phyloP scores from a whole-genome alignment of 2,888 invertebrate species.

The Cylloceria caligata region DNA sequence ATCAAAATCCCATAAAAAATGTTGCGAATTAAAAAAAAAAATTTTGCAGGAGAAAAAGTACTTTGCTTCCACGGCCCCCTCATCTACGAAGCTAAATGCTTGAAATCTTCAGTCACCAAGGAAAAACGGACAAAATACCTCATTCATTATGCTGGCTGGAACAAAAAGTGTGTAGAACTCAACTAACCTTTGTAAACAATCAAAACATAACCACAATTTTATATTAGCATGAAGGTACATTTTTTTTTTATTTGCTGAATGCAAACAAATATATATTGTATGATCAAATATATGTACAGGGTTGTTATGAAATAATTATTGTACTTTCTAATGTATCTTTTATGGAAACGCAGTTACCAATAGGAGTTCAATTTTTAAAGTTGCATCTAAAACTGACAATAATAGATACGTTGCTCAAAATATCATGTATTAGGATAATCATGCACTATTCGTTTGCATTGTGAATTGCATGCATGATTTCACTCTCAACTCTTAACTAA shows the following conservation, averaged over 20 bases:
- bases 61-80: constrained; percentile 98
- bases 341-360: too few species aligned
- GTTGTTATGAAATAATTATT: background rate
- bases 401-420: too few species aligned
- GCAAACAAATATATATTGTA: background rate
- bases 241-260: background rate
- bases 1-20: background rate
- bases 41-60: constrained; percentile 91
- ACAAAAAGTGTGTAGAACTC: constrained; percentile 92
- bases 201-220: constrained; percentile 40
- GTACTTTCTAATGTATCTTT: background rate
- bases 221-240: background rate
- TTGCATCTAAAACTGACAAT: too few species aligned
- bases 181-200: constrained; percentile 27
- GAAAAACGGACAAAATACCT: constrained; percentile 96
- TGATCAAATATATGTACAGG: background rate
- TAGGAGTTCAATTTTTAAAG: too few species aligned
- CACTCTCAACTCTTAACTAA: too few species aligned
- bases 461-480: too few species aligned
- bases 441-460: too few species aligned
- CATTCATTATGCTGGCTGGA: constrained; percentile 99
- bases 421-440: too few species aligned
- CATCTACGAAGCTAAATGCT: constrained; percentile 98
- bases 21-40: background rate
- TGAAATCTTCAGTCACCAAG: constrained; percentile 92